Percentiles rank a stretch among this genome's conserved stretches.
phyloP scores from a whole-genome alignment of 2,797 vertebrate species.

The Sciaenops ocellatus region DNA sequence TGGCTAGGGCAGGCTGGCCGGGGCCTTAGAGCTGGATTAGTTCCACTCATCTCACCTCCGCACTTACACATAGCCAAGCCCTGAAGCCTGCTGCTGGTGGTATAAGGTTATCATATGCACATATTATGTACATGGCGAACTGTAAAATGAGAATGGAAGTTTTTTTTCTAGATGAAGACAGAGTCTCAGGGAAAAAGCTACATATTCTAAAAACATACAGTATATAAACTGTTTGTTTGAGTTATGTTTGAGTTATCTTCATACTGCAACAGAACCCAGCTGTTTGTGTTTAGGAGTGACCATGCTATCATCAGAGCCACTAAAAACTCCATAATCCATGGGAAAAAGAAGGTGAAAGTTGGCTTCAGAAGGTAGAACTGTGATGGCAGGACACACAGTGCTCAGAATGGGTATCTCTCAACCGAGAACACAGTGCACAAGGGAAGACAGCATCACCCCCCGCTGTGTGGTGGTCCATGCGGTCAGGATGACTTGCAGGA shows the following conservation, averaged over 20 bases:
- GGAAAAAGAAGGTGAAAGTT: conserved; percentile 72
- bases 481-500: conserved; percentile 82
- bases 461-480: conserved; percentile 76
- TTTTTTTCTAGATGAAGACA: conserved; percentile 26
- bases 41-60: conserved; percentile 76
- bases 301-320: conserved; percentile 49
- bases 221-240: conserved; percentile 49
- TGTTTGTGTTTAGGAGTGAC: conserved; percentile 65
- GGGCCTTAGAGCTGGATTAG: conserved; percentile 69
- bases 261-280: conserved; percentile 52
- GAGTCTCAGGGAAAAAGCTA: conserved; percentile 17
- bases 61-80: conserved; percentile 51
- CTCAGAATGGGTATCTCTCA: conserved; percentile 62
- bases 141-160: conserved; percentile 48
- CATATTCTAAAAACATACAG: conserved; percentile 43
- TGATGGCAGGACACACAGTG: conserved; percentile 51
- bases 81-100: conserved; percentile 47
- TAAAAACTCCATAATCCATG: conserved; percentile 52
- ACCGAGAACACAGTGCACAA: conserved; percentile 54
- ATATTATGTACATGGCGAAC: conserved; percentile 31
- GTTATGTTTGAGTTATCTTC: conserved; percentile 48
- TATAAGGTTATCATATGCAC: conserved; percentile 47
- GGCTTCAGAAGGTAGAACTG: conserved; percentile 43
- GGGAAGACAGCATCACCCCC: conserved; percentile 76
- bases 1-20: conserved; percentile 61